Conservation (phyloP, 1,140 invertebrate species). For the Bombus picipes region DNA sequence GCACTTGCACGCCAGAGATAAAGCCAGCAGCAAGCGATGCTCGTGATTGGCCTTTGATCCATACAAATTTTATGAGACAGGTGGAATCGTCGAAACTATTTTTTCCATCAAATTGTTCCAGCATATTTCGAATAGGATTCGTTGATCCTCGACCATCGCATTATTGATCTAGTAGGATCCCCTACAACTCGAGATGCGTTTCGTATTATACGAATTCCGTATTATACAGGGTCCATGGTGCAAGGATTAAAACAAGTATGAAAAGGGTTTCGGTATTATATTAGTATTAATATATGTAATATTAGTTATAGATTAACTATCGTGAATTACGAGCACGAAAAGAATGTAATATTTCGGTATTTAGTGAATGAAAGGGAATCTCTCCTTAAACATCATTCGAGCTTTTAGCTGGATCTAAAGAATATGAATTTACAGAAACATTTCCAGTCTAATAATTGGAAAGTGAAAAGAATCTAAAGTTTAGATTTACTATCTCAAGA, state of each 20-base stretch:
- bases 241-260: too few relatives aligned
- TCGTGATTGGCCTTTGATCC: conserved; percentile 26
- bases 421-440: neutral
- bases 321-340: too few relatives aligned
- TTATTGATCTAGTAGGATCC: neutral
- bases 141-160: neutral
- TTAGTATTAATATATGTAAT: too few relatives aligned
- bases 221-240: too few relatives aligned
- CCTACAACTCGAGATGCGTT: too few relatives aligned
- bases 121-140: neutral
- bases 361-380: too few relatives aligned
- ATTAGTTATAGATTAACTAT: too few relatives aligned
- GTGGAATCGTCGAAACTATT: neutral
- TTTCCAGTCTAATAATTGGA: neutral
- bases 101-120: neutral
- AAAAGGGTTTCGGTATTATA: too few relatives aligned
- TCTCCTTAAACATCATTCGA: too few relatives aligned
- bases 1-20: conserved; percentile 29
- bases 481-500: neutral
- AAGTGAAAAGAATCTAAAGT: neutral
- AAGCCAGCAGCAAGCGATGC: neutral
- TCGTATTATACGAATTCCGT: too few relatives aligned
- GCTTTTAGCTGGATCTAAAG: neutral
- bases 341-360: too few relatives aligned
- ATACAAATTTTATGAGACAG: neutral